Conservation (phyloP, 2,797 vertebrate species). For the Malacoctenus gilli region DNA sequence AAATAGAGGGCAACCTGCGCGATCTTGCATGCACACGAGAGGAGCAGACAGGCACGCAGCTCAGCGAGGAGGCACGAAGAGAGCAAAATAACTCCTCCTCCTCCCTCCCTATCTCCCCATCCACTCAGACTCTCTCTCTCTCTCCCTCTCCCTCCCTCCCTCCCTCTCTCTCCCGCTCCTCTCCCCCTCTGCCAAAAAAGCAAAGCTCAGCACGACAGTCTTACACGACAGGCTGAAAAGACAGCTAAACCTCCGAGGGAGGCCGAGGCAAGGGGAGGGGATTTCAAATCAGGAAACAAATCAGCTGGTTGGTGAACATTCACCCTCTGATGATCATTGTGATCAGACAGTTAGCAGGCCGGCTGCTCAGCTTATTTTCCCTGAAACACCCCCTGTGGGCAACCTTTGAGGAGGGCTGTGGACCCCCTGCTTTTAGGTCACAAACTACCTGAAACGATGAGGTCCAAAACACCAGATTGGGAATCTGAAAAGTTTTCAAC, state of each 20-base stretch:
- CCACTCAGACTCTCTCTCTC: conserved; percentile 4
- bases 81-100: conserved; percentile 54
- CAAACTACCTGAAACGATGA: too few relatives aligned
- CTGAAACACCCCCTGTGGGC: too few relatives aligned
- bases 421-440: too few relatives aligned
- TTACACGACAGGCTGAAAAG: conserved; percentile 36
- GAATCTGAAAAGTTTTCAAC: too few relatives aligned
- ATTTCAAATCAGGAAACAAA: background rate
- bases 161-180: conserved; percentile 11
- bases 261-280: background rate
- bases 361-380: too few relatives aligned
- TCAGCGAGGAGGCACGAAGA: conserved; percentile 60
- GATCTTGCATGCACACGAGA: conserved; percentile 69
- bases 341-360: too few relatives aligned
- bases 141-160: conserved; percentile 1
- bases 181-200: conserved; percentile 38
- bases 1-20: conserved; percentile 70
- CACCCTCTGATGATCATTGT: too few relatives aligned
- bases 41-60: conserved; percentile 71
- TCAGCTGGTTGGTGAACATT: background rate
- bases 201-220: conserved; percentile 44
- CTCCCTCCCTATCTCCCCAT: background rate
- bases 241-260: background rate
- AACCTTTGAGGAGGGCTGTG: too few relatives aligned
- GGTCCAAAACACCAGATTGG: too few relatives aligned